phyloP scores from a whole-genome alignment of 2,113 vertebrate genomes.

The Ceyx melanurus region DNA sequence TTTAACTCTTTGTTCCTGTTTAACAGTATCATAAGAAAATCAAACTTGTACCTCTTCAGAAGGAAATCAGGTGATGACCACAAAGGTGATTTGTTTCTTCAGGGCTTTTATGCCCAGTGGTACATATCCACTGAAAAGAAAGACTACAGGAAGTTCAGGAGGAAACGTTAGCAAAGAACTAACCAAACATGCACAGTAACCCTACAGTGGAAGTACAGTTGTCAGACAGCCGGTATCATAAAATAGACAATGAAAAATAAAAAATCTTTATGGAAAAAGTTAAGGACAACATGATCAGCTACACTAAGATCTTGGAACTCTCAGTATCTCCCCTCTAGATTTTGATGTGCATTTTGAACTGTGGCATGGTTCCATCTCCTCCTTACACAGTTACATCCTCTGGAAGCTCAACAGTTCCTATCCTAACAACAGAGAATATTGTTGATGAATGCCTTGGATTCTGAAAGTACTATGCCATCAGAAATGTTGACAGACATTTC shows the following conservation, averaged over 20 bases:
- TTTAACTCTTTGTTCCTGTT: background rate
- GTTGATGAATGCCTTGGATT: background rate
- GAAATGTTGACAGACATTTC: background rate
- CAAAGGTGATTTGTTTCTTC: background rate
- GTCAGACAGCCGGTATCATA: background rate
- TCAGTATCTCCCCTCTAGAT: background rate
- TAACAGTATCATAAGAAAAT: background rate
- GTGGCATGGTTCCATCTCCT: background rate
- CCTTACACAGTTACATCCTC: background rate
- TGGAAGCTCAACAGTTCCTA: background rate
- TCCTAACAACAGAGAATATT: background rate
- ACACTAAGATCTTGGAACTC: background rate
- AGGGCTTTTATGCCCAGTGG: background rate
- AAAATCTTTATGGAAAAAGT: background rate
- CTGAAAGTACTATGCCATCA: background rate
- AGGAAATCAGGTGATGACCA: background rate
- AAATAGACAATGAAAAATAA: background rate
- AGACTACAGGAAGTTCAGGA: background rate
- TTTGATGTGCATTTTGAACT: background rate
- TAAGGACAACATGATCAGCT: background rate
- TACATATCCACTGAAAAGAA: background rate
- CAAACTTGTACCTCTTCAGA: background rate
- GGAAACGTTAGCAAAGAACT: background rate
- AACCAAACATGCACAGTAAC: background rate
- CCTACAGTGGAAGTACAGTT: background rate